phyloP scores from a whole-genome alignment of 2,113 vertebrate genomes.

The Bujurquina vittata region DNA sequence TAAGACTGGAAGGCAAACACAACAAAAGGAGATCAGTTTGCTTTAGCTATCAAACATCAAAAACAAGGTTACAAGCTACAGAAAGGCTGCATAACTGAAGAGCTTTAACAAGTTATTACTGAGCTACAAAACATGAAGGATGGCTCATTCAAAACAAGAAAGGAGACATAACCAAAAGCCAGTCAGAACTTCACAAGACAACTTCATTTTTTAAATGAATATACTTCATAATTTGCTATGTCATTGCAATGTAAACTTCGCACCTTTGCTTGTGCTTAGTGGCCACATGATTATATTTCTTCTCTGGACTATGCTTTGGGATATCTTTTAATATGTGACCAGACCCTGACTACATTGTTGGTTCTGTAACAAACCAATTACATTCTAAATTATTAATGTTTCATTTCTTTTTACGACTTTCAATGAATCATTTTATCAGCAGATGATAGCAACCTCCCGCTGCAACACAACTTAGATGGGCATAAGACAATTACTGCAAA shows the following conservation, averaged over 20 bases:
- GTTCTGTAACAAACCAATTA: not conserved
- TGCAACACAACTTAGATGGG: no score
- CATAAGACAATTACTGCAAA: not conserved
- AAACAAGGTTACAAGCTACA: not conserved
- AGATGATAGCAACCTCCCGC: no score
- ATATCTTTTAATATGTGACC: not conserved
- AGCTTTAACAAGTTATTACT: not conserved
- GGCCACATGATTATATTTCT: not conserved
- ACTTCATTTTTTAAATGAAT: not conserved
- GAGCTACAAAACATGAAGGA: not conserved
- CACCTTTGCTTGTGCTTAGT: not conserved
- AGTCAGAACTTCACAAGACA: not conserved
- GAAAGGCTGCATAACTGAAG: not conserved
- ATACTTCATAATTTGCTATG: not conserved
- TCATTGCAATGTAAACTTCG: no score
- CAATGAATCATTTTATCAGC: no score
- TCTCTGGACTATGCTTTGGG: not conserved
- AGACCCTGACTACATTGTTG: not conserved
- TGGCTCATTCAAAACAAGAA: not conserved
- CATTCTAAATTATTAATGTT: not conserved
- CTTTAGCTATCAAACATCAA: not conserved
- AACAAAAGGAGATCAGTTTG: not conserved
- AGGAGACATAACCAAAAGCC: not conserved
- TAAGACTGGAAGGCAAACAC: constrained; percentile 7
- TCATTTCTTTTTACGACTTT: not conserved